phyloP scores from a whole-genome alignment of 2,888 invertebrate genomes.

The Erebia epiphron region DNA sequence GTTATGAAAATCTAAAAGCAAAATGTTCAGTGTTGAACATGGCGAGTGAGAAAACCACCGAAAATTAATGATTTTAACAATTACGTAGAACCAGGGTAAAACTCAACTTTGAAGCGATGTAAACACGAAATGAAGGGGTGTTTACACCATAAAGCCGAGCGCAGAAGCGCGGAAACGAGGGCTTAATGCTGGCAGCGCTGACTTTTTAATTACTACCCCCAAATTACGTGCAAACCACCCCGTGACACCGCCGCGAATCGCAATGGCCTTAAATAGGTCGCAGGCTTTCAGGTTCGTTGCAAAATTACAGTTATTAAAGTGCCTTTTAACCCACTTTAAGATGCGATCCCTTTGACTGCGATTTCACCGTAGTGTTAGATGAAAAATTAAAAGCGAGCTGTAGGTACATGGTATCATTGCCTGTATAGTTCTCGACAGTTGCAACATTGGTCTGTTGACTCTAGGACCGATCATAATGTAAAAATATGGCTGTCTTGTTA shows the following conservation, averaged over 20 bases:
- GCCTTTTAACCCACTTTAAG: neutral
- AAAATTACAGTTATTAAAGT: neutral
- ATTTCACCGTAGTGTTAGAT: no score
- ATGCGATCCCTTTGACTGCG: no score
- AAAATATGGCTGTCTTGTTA: no score
- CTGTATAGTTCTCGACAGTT: no score
- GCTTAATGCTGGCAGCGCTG: conserved; percentile 75
- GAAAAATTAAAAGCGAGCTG: no score
- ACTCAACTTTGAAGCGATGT: conserved; percentile 8
- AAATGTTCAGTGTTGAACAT: no score
- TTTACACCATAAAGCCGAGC: conserved; percentile 47
- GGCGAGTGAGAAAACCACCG: no score
- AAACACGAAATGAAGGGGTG: conserved; percentile 44
- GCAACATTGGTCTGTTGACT: no score
- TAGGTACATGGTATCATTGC: no score
- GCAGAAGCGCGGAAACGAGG: conserved; percentile 64
- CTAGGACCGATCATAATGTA: no score
- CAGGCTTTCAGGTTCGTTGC: neutral
- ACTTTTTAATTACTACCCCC: conserved; percentile 77
- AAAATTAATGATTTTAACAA: conserved; percentile 1
- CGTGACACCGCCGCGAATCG: conserved; percentile 60
- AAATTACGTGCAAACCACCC: conserved; percentile 75
- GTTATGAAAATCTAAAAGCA: no score
- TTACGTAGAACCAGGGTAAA: conserved; percentile 8
- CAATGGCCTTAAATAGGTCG: conserved; percentile 50